These are phyloP conservation scores for Gonioctena quinquepunctata DNA, from an alignment of 1,140 invertebrate species.

Conservation along the genomic window DNA sequence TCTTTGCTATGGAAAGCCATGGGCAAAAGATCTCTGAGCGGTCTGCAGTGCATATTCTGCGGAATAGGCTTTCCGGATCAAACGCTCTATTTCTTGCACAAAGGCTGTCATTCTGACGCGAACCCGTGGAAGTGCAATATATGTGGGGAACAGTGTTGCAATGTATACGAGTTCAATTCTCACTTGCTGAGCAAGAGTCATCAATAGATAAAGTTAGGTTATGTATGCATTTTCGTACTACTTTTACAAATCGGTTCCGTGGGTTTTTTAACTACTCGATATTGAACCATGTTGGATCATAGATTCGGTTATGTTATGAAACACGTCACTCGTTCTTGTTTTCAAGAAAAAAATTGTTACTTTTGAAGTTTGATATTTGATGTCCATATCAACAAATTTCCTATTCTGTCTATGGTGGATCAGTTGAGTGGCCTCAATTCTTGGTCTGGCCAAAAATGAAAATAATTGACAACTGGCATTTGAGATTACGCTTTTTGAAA, in stretches of 20 bases:
- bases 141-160: conserved; percentile 90
- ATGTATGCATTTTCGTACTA: neutral
- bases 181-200: conserved; percentile 93
- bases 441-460: too few species aligned
- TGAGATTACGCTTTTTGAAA: too few species aligned
- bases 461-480: too few species aligned
- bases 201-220: conserved; percentile 57
- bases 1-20: conserved; percentile 48
- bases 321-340: too few species aligned
- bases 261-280: neutral
- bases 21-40: conserved; percentile 46
- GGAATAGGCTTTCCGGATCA: conserved; percentile 93
- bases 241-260: neutral
- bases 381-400: too few species aligned
- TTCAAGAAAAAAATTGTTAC: too few species aligned
- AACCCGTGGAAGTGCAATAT: conserved; percentile 99
- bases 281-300: neutral
- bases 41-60: conserved; percentile 76
- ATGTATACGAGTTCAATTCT: conserved; percentile 95
- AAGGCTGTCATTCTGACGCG: conserved; percentile 94
- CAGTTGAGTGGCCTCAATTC: too few species aligned
- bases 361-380: too few species aligned
- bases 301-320: neutral
- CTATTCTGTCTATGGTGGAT: too few species aligned
- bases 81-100: conserved; percentile 95